phyloP scores from a whole-genome alignment of 2,797 vertebrate species.

The Choloepus didactylus region DNA sequence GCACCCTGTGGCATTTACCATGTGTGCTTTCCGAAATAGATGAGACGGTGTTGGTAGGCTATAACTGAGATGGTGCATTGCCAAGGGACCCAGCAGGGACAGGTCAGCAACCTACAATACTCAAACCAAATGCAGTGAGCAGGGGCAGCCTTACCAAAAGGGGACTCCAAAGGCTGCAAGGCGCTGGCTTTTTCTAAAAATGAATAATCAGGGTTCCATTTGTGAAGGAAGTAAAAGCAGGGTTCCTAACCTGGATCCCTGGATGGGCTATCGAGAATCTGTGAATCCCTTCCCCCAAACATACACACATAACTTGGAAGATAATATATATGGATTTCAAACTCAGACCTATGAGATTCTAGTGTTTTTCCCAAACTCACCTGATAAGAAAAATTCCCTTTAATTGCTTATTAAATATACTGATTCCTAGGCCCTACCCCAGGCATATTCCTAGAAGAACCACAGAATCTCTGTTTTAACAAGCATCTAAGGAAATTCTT shows the following conservation, averaged over 20 bases:
- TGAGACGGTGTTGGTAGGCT: background rate
- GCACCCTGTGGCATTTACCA: rapidly evolving
- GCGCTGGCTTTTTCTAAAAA: background rate
- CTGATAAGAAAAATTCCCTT: background rate
- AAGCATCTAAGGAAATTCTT: slow-evolving; percentile 30
- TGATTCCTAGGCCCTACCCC: background rate
- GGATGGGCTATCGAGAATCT: background rate
- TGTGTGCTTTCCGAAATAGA: background rate
- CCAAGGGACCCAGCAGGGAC: background rate
- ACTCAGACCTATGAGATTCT: background rate
- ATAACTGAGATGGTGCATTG: background rate
- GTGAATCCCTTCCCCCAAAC: background rate
- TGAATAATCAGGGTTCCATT: background rate
- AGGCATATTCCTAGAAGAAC: background rate
- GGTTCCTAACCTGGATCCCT: background rate
- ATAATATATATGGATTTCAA: background rate
- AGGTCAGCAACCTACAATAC: background rate
- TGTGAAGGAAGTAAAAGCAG: background rate
- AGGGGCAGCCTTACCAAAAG: background rate
- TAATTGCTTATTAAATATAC: slow-evolving; percentile 13
- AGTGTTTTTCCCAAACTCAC: background rate
- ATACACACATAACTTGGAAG: background rate
- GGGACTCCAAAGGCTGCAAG: background rate
- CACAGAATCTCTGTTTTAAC: background rate
- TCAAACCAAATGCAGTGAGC: background rate